A percentile compares a stretch with the other conserved stretches of the same genome.
These are phyloP conservation scores for Sakesphorus luctuosus DNA, from an alignment of 2,113 vertebrate genomes.

Conservation along the genomic window DNA sequence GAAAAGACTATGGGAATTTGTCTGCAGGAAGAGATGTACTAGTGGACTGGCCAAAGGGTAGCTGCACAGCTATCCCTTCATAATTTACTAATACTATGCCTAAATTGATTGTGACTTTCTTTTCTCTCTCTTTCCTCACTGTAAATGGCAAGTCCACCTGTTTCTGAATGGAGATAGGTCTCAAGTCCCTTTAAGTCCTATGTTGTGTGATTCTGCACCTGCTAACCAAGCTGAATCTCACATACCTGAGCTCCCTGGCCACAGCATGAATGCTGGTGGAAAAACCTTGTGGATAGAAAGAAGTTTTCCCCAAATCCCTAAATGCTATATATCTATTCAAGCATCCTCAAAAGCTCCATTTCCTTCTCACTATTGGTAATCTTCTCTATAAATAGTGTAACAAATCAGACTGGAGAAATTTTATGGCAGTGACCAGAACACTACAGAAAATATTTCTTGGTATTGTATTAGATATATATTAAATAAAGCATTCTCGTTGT, in stretches of 20 bases:
- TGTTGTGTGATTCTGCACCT: neutral
- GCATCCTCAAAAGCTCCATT: neutral
- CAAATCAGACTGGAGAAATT: neutral
- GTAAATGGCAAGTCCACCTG: neutral
- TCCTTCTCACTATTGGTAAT: neutral
- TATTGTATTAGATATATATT: neutral
- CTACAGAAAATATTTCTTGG: neutral
- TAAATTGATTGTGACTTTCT: neutral
- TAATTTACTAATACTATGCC: neutral
- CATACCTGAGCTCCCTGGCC: neutral
- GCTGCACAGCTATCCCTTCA: neutral
- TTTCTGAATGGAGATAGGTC: neutral
- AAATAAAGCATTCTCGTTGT: neutral
- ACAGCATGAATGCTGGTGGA: fast-evolving
- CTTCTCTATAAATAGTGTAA: neutral
- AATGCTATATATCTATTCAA: neutral
- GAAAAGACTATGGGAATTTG: neutral
- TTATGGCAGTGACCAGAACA: neutral
- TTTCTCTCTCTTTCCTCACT: neutral
- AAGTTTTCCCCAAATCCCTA: neutral
- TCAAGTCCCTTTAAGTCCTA: neutral
- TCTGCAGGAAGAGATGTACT: neutral
- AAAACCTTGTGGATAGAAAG: neutral
- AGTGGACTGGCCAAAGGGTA: neutral
- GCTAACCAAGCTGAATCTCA: neutral